phyloP scores from a whole-genome alignment of 2,888 invertebrate species.

The Gortyna flavago region DNA sequence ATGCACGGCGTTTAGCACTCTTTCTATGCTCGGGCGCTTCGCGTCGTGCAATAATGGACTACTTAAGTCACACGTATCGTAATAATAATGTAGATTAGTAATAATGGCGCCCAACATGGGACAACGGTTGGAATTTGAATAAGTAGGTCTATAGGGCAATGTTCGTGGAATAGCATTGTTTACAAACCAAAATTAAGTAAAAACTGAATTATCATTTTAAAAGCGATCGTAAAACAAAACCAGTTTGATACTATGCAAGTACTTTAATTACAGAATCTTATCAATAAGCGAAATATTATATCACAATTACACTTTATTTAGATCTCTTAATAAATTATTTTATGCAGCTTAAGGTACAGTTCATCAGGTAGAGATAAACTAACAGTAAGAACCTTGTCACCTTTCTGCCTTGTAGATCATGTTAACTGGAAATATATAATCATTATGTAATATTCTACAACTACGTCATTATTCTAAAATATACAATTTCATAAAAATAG shows the following conservation, averaged over 20 bases:
- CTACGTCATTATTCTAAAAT: slow-evolving; percentile 47
- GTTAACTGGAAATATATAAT: slow-evolving; percentile 12
- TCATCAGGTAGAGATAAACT: slow-evolving; percentile 43
- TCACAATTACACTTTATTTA: slow-evolving; percentile 71
- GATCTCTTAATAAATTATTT: slow-evolving; percentile 62
- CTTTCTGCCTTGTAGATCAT: slow-evolving; percentile 18
- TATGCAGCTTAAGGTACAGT: slow-evolving; percentile 52
- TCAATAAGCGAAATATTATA: slow-evolving; percentile 78
- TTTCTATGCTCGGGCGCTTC: too few species aligned
- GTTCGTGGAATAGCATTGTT: neutral
- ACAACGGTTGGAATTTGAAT: neutral
- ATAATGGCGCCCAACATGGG: slow-evolving; percentile 43
- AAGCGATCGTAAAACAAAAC: slow-evolving; percentile 8
- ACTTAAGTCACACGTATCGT: too few species aligned
- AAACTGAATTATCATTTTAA: too few species aligned
- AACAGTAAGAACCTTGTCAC: slow-evolving; percentile 18
- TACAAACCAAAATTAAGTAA: neutral
- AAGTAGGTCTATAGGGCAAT: too few species aligned
- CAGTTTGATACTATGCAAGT: slow-evolving; percentile 44
- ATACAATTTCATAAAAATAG: slow-evolving; percentile 50
- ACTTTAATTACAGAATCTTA: slow-evolving; percentile 65
- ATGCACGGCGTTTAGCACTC: too few species aligned
- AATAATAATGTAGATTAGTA: too few species aligned
- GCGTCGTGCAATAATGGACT: too few species aligned
- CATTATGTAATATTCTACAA: slow-evolving; percentile 43